phyloP scores from a whole-genome alignment of 2,797 vertebrate genomes.

The Macroramphosus scolopax region DNA sequence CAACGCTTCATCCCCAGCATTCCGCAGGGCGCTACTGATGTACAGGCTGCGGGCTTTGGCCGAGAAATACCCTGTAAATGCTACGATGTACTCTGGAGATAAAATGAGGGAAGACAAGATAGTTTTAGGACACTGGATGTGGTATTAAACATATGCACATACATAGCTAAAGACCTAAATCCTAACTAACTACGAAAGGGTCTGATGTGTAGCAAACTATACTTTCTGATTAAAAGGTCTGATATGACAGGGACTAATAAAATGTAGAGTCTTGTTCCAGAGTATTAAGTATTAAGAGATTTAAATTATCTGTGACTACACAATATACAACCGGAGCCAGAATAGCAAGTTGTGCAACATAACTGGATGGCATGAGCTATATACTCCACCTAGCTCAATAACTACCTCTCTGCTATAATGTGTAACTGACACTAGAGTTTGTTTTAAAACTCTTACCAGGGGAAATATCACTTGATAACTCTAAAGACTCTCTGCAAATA shows the following conservation, averaged over 20 bases:
- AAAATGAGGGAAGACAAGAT: neutral
- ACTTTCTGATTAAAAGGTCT: no score
- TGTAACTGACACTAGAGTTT: constrained; percentile 2
- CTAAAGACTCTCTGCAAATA: no score
- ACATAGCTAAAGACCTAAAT: no score
- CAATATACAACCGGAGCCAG: neutral
- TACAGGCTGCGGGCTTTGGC: constrained; percentile 93
- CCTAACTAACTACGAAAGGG: no score
- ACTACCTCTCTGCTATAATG: neutral
- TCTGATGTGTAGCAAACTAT: no score
- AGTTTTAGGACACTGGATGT: neutral
- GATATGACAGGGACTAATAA: no score
- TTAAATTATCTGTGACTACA: no score
- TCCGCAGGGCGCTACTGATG: constrained; percentile 90
- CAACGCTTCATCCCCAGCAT: constrained; percentile 36
- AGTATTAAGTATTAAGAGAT: no score
- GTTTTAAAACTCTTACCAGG: neutral
- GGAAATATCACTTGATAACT: no score
- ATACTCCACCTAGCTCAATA: constrained; percentile 4
- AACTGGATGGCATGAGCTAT: neutral
- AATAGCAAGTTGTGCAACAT: constrained; percentile 6
- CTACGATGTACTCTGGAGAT: constrained; percentile 91
- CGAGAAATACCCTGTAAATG: constrained; percentile 95
- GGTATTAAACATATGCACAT: neutral
- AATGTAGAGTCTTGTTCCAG: no score